Base-by-base conservation (phyloP, 2,797 vertebrate genomes). In the Gorsachius magnificus region DNA sequence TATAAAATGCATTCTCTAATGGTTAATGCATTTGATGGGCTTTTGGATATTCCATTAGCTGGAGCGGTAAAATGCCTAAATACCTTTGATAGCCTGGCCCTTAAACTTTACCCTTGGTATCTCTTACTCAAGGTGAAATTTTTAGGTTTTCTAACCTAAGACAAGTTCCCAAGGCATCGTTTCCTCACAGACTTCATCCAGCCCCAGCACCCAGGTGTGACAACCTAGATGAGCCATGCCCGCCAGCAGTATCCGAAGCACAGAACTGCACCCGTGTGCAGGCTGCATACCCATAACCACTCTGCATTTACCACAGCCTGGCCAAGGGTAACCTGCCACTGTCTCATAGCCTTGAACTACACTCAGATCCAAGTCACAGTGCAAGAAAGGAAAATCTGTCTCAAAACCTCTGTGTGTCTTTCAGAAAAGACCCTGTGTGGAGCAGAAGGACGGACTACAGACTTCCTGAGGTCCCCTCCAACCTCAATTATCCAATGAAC, bases 11-110 rank as follows among this genome's bases (percentile, higher is more conserved):
- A 28, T 77, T 89, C 24, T 58, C 16, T 74, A 70, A 72, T 21
- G 17, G 29, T 45, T 72, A 76, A 90, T 65, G 16, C 38, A 50
- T 88, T 61, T 63, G 43, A 70, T 58, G 46, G 46, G 20, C 54
- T 90, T 86, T 72, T 72, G 64, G 72, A 85, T 92, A 83, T 88
- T 65, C 38, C 43, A 72, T 80, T 86, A 83, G 29, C 58, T 79
- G 69, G 12, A 79, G 43, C 36, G 80, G 41, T 65, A 90, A 88
- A 93, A 80, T 36, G 38, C 48, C 72, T 77, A 88, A 77, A 88
- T 51, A 43, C 54, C 38, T 70, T 80, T 53, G 48, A 31, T 19
- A 77, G 28, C 22, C 9, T 41, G 13, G 9, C 48, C 35, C 54
- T 65, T 90, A 70, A 83, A 46, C 33, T 53, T 84, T 57, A 54